phyloP scores from a whole-genome alignment of 2,797 vertebrate species.

The Rhinella marina region DNA sequence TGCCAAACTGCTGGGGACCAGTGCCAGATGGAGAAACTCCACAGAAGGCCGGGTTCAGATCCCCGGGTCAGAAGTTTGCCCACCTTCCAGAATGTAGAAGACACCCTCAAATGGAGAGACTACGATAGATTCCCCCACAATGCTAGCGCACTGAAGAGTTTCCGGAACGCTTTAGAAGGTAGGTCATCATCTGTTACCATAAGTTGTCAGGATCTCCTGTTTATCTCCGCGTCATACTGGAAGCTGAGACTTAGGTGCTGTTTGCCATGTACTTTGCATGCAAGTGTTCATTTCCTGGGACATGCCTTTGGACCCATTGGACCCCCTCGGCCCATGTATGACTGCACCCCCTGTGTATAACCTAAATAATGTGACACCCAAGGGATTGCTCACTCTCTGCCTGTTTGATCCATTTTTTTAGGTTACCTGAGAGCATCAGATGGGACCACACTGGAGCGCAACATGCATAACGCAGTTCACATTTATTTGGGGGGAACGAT shows the following conservation, averaged over 20 bases:
- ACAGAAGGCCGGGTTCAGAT: slow-evolving; percentile 23
- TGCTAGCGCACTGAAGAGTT: background rate
- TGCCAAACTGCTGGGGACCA: slow-evolving; percentile 18
- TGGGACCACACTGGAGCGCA: slow-evolving; percentile 11
- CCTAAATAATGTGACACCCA: background rate
- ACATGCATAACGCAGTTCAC: slow-evolving; percentile 40
- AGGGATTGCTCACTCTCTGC: background rate
- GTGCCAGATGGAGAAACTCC: slow-evolving; percentile 30
- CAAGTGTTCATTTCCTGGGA: background rate
- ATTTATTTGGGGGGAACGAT: slow-evolving; percentile 31
- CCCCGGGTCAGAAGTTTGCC: background rate
- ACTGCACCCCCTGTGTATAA: no score
- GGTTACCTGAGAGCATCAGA: slow-evolving; percentile 33
- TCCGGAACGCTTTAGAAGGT: slow-evolving; percentile 49
- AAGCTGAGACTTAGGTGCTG: background rate
- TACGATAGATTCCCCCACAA: slow-evolving; percentile 21
- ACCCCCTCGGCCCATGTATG: background rate
- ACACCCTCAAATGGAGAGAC: slow-evolving; percentile 21
- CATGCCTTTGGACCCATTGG: no score
- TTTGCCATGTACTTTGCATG: background rate
- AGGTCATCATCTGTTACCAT: background rate
- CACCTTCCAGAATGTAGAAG: slow-evolving; percentile 41
- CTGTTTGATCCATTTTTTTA: background rate
- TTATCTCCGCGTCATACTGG: no score
- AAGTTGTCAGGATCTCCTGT: background rate